Base-by-base conservation (phyloP, 1,140 invertebrate genomes). In the Eriosoma lanigerum region DNA sequence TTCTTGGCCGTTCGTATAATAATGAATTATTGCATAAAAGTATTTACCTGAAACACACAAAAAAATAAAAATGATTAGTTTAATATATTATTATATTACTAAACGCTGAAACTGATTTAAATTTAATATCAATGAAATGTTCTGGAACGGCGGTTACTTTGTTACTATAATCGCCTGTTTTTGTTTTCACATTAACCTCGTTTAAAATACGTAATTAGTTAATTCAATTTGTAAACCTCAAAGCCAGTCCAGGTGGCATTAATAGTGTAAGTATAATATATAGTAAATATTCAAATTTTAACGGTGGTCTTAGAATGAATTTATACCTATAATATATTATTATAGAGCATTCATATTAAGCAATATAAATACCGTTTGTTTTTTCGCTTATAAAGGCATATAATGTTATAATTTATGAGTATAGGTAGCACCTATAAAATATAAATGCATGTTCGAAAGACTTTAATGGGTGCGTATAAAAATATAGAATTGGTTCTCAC, bases 21-120 rank as follows among this genome's bases (percentile, higher is more conserved):
- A 24, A 44, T 38, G 8, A 4, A 8, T 38, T 38, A 38, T 73
- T 54, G 52, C 44, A 44, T 8, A 26, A 21, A 1, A 24, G 8
- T 46, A 24, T 58, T 76, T 58, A 76, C 72, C 72, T 76, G 72
- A 44, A 76, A 76, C 70, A 52, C 0, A 76, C 12, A 76, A 76
- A 54, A 76, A 68, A 54, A 44, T 5, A 44, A 38, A 6, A 29
- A 56, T 8, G 17, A 70, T 72, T 29, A 73, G 17, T 46, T 8
- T 17, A 68, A 68, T 68, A 68, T n/a, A n/a, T n/a, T n/a, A n/a
- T n/a, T n/a, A n/a, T n/a, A n/a, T n/a, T n/a, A 24, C 15, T 68
- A n/a, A 68, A 64, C 38, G 38, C 0, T 46, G 10, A 66, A n/a
- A 21, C 21, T 24, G 38, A 26, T 24, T 68, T 68, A 24, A 24